phyloP scores from a whole-genome alignment of 2,888 invertebrate species.

The Andrena hattorfiana region DNA sequence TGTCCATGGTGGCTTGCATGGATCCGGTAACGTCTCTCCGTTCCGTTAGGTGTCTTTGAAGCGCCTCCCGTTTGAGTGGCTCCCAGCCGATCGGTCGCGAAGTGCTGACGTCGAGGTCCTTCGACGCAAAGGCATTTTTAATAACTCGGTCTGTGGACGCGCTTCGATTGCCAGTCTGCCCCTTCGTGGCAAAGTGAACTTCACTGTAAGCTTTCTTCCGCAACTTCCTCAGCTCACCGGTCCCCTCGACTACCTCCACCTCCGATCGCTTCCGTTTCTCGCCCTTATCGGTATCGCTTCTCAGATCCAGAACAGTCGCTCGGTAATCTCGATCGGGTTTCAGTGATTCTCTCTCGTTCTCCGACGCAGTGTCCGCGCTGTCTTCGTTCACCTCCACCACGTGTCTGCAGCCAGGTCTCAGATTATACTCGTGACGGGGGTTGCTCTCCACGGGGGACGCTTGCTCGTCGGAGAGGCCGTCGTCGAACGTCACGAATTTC shows the following conservation, averaged over 20 bases:
- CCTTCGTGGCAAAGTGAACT: not conserved
- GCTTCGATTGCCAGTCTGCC: not conserved
- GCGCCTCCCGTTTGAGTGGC: too few relatives aligned
- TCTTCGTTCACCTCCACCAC: not conserved
- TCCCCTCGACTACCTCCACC: not conserved
- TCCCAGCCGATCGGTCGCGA: not conserved
- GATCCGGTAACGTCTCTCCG: not conserved
- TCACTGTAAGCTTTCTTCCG: conserved; percentile 17
- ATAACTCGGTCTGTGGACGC: not conserved
- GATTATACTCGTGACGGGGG: conserved; percentile 17
- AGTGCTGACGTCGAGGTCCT: not conserved
- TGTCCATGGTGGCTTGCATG: conserved; percentile 4
- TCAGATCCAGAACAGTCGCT: not conserved
- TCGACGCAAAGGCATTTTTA: not conserved
- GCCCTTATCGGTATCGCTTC: too few relatives aligned
- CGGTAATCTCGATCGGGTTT: not conserved
- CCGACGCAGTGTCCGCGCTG: not conserved
- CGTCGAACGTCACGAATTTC: conserved; percentile 79
- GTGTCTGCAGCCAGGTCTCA: not conserved
- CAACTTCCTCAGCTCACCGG: not conserved
- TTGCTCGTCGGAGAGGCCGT: conserved; percentile 64
- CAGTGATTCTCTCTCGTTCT: not conserved
- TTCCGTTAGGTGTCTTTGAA: not conserved
- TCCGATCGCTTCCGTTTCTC: too few relatives aligned
- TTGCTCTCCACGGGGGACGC: too few relatives aligned